Evolutionary conservation across 2,888 invertebrate species (phyloP), one percentile per base, ranked within the genome.

Genomic region (Drosophila leonis): DNA sequence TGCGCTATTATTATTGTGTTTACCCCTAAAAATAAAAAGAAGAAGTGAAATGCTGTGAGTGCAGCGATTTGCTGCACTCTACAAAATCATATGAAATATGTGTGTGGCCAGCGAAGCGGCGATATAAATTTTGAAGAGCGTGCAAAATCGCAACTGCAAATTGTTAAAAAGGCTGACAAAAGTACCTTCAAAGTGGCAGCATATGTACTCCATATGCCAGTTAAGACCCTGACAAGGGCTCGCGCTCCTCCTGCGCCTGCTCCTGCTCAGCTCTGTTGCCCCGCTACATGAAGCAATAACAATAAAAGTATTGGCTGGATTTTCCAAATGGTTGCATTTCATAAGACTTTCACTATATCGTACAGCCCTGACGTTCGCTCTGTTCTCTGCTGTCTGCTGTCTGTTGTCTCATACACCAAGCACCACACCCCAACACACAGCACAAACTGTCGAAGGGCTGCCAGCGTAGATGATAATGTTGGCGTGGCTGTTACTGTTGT

Each of bases 241-340:
- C 29, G 51, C 24, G 3, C 41, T 13, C 0, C 35, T 15, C 35
- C 12, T 9, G 1, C 20, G 0, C 52, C 9, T 10, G 20, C 56
- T 51, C 27, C 18, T 9, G 5, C 33, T 13, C 64, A 63, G 66
- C 70, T 68, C 52, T 71, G 67, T 29, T 74, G 63, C 57, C 33
- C 46, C 70, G 70, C 63, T 72, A 88, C 83, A 88, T 76, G 75
- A 83, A 88, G 86, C 90, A 90, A 90, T 90, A 88, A 82, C 83
- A 88, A 78, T 88, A 80, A 88, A 86, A 80, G 89, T 86, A 89
- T 90, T 76, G 84, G 80, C 83, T 82, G 90, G 82, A 90, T 90
- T 90, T 90, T 90, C 90, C 90, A 78, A 84, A 74, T 80, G 90
- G 86, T 78, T 90, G 90, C 88, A 84, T 85, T 84, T 78, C 78